Evolutionary conservation across 2,888 invertebrate species (phyloP).

Genomic region (Clanis bilineata): DNA sequence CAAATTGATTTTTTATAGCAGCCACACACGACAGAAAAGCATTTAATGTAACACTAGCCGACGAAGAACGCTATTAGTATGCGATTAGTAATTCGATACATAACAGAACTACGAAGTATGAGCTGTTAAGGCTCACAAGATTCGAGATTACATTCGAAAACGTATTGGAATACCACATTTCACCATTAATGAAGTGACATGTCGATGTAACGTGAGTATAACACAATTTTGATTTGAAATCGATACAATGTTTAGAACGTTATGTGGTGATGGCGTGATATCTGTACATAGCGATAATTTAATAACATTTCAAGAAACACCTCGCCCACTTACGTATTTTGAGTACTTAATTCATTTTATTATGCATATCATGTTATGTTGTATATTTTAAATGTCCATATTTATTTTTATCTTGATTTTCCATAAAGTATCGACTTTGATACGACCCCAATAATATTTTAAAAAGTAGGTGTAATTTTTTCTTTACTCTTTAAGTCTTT

Average conservation of each 20-base stretch:
- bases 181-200: slow-evolving; percentile 53
- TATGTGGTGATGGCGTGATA: not conserved
- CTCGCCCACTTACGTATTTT: not conserved
- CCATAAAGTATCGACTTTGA: too few species aligned
- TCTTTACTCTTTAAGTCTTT: too few species aligned
- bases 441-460: too few species aligned
- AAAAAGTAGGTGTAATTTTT: too few species aligned
- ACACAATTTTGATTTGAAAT: slow-evolving; percentile 46
- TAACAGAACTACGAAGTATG: slow-evolving; percentile 47
- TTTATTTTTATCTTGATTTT: too few species aligned
- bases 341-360: slow-evolving; percentile 1
- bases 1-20: slow-evolving; percentile 65
- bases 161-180: slow-evolving; percentile 50
- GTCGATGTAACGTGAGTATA: slow-evolving; percentile 47
- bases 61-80: slow-evolving; percentile 59
- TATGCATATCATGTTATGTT: too few species aligned
- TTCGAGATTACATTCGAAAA: slow-evolving; percentile 26
- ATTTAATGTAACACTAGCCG: slow-evolving; percentile 59
- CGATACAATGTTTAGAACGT: slow-evolving; percentile 34
- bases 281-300: not conserved
- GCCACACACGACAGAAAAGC: slow-evolving; percentile 67
- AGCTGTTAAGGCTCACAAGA: slow-evolving; percentile 37
- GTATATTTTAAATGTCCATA: too few species aligned
- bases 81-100: slow-evolving; percentile 68
- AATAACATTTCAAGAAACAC: not conserved